These are phyloP conservation scores for Diarsia rubi DNA, from an alignment of 2,888 invertebrate species.

Conservation along the genomic window DNA sequence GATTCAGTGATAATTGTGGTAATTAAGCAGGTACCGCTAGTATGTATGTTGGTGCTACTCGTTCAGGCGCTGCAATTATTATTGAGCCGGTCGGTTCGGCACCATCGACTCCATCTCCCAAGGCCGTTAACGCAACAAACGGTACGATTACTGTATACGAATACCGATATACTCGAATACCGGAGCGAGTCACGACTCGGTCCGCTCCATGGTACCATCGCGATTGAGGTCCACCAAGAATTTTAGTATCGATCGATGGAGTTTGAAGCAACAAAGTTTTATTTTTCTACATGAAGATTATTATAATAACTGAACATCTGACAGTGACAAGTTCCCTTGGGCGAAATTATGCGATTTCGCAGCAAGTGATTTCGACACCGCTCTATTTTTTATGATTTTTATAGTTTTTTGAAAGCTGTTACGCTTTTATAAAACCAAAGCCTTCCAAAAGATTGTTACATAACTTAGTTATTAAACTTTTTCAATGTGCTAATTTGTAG, in stretches of 20 bases:
- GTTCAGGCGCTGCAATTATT: constrained; percentile 71
- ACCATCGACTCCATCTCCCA: constrained; percentile 80
- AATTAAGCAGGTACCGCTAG: constrained; percentile 61
- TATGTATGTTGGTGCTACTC: constrained; percentile 53
- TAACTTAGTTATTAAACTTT: constrained; percentile 38
- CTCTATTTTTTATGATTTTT: constrained; percentile 59
- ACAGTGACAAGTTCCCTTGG: constrained; percentile 22
- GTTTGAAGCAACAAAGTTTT: constrained; percentile 31
- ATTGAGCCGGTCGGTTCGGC: constrained; percentile 76
- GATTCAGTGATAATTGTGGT: constrained; percentile 46
- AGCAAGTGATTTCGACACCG: constrained; percentile 57
- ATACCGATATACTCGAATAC: constrained; percentile 74
- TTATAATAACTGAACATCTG: constrained; percentile 16
- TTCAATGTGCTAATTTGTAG: constrained; percentile 33
- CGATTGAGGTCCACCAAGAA: constrained; percentile 70
- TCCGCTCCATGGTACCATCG: constrained; percentile 73
- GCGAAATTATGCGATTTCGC: constrained; percentile 8
- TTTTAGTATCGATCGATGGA: constrained; percentile 69
- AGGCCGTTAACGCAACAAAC: constrained; percentile 85
- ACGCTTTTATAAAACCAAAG: constrained; percentile 34
- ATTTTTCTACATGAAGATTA: not conserved
- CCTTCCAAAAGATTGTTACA: constrained; percentile 37
- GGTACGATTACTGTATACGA: constrained; percentile 82
- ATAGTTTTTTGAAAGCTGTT: constrained; percentile 44
- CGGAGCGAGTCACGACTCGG: constrained; percentile 82